Evolutionary conservation across 2,888 invertebrate genomes (phyloP), one percentile per base, ranked within the genome.

Genomic region (Apotomis turbidana): DNA sequence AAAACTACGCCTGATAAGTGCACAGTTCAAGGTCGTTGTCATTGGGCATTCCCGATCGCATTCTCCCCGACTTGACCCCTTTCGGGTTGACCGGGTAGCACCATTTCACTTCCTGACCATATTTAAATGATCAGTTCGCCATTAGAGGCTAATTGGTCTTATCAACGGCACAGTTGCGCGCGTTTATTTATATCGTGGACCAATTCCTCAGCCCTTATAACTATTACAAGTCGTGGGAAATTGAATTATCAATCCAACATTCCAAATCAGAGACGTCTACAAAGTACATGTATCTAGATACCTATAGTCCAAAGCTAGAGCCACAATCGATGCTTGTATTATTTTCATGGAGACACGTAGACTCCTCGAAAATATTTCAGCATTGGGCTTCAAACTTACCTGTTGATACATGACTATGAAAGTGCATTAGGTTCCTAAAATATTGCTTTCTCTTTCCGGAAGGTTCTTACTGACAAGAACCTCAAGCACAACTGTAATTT

Each of bases 161-260:
- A 71, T 71, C 71, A 60, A 38, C 54, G 71, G 66, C 71, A 71
- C 60, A 71, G 54, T 66, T 66, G 58, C 59, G 38, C 62, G 12
- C 15, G n/a, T 59, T 70, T 71, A 71, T 71, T 71, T 71, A 71
- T 66, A 71, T 41, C 59, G 15, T 58, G 59, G 38, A 46, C 52
- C 64, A 46, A 59, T 64, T 70, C 54, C 44, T 6, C 57, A 55
- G 63, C 51, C n/a, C 51, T 57, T 46, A 66, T 60, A 36, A 12
- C 38, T 66, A 49, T 49, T 59, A 15, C 44, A 41, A 55, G 15
- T 38, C 71, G 71, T 66, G 71, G 71, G 71, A 71, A 71, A 58
- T 12, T 55, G 27, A 13, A 38, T 27, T 46, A 66, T 15, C 54
- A 13, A 27, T 46, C 55, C 49, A 49, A 8, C 49, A 49, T 49